phyloP scores from a whole-genome alignment of 2,888 invertebrate species.

The Spatulosminthurus flaviceps region DNA sequence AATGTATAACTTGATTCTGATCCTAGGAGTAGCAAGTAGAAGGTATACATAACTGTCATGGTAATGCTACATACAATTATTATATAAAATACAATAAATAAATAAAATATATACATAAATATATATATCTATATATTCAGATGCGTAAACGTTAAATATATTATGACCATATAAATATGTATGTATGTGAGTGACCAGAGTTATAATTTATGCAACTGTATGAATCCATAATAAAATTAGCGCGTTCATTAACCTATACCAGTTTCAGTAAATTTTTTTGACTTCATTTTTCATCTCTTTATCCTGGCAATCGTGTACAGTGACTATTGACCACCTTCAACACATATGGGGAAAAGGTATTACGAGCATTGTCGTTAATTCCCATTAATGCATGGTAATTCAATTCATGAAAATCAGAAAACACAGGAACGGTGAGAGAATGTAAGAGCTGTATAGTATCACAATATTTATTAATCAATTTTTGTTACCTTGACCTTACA shows the following conservation, averaged over 20 bases:
- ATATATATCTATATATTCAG: slow-evolving; percentile 44
- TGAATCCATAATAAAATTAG: slow-evolving; percentile 47
- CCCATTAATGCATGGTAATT: no score
- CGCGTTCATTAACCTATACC: slow-evolving; percentile 31
- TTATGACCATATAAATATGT: slow-evolving; percentile 40
- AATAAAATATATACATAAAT: slow-evolving; percentile 29
- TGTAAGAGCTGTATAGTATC: no score
- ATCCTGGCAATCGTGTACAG: no score
- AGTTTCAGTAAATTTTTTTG: no score
- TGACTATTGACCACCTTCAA: no score
- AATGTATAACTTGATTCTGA: slow-evolving; percentile 25
- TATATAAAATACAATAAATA: slow-evolving; percentile 35
- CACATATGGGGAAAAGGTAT: no score
- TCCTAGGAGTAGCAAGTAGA: not conserved
- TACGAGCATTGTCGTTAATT: no score
- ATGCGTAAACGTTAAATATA: slow-evolving; percentile 43
- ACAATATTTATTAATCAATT: no score
- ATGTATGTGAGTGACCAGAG: slow-evolving; percentile 51
- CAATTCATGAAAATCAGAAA: no score
- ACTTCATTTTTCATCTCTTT: no score
- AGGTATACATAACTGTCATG: slow-evolving; percentile 32
- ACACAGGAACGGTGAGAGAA: no score
- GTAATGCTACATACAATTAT: slow-evolving; percentile 32
- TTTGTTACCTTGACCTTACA: no score
- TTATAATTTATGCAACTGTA: slow-evolving; percentile 49